These are phyloP conservation scores for Setophaga petechia DNA, from an alignment of 2,113 vertebrate genomes.

Conservation along the genomic window DNA sequence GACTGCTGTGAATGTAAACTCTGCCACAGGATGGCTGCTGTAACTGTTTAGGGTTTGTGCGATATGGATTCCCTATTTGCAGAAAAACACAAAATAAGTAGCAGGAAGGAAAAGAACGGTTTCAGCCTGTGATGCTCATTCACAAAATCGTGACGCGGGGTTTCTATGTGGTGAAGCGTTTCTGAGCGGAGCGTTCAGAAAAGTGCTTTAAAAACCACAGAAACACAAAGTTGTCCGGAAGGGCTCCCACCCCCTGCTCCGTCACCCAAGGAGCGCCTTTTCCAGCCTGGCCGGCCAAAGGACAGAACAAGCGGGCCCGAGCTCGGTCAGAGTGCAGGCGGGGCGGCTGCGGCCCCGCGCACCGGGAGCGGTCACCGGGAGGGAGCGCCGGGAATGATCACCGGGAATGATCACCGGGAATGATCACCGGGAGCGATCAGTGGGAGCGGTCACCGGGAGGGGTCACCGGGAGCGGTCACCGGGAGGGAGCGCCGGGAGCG, in stretches of 20 bases:
- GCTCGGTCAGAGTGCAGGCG: neutral
- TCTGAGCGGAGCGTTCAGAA: neutral
- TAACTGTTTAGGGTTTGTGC: neutral
- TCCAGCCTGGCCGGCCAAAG: neutral
- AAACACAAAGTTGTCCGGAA: neutral
- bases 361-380: no score
- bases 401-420: no score
- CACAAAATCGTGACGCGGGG: accelerated
- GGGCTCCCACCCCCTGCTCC: accelerated
- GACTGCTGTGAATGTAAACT: neutral
- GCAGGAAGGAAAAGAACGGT: neutral
- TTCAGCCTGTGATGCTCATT: neutral
- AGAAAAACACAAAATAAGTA: neutral
- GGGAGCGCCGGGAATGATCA: no score
- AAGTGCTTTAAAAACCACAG: neutral
- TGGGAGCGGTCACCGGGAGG: no score
- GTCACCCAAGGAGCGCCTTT: accelerated
- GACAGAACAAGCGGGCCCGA: neutral
- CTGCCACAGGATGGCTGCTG: neutral
- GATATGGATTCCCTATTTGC: no score
- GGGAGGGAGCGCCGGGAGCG: no score
- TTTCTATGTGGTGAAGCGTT: no score
- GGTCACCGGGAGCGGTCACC: accelerated
- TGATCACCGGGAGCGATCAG: no score
- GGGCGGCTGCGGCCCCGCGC: accelerated